A percentile compares a stretch with the other conserved stretches of the same genome.
Conservation (phyloP, 2,113 vertebrate species). For the Takifugu flavidus region DNA sequence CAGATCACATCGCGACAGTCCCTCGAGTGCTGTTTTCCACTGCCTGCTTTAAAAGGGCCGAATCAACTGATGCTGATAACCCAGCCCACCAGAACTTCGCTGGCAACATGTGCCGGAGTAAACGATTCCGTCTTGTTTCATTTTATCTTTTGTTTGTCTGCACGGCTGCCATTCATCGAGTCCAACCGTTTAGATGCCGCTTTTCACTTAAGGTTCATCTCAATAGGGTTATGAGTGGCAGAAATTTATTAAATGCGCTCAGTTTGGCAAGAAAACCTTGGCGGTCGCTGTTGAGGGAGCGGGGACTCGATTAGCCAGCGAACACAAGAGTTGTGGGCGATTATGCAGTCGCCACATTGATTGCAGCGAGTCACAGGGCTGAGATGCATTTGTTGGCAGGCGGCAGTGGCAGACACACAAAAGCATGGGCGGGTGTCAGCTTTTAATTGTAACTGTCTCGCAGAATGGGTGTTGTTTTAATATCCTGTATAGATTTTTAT, state of each 20-base stretch:
- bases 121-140: neutral
- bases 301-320: constrained; percentile 52
- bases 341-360: constrained; percentile 59
- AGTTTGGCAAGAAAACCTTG: constrained; percentile 28
- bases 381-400: constrained; percentile 77
- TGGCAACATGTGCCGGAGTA: neutral
- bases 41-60: neutral
- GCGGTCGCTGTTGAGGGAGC: constrained; percentile 43
- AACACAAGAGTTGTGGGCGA: constrained; percentile 53
- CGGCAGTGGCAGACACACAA: constrained; percentile 75
- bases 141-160: neutral
- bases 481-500: constrained; percentile 99
- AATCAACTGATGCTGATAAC: neutral
- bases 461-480: constrained; percentile 99
- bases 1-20: constrained; percentile 35
- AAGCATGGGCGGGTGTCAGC: constrained; percentile 85
- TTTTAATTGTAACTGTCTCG: constrained; percentile 99
- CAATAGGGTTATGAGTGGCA: neutral
- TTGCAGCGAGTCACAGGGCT: constrained; percentile 66
- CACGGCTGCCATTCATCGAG: neutral
- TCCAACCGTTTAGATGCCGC: neutral
- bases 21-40: constrained; percentile 18
- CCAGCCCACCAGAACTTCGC: neutral
- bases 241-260: constrained; percentile 27
- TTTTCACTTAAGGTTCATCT: constrained; percentile 24